Conservation (phyloP, 2,113 vertebrate species). For the Etheostoma cragini region DNA sequence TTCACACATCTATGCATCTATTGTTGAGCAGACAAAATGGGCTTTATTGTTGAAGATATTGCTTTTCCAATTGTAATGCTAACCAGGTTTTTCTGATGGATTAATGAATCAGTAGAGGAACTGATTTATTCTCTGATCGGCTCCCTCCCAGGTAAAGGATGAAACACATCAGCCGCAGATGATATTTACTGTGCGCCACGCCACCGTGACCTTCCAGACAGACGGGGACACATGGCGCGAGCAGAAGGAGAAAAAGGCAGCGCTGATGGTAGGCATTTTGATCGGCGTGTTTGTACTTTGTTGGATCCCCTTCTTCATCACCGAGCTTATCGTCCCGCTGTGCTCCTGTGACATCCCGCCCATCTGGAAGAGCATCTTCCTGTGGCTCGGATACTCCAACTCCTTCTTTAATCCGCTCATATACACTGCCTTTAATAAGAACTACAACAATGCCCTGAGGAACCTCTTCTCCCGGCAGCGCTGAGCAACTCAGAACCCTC, state of each 20-base stretch:
- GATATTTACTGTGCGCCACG: constrained; percentile 90
- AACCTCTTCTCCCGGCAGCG: constrained; percentile 92
- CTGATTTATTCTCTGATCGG: constrained; percentile 28
- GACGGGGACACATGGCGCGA: constrained; percentile 93
- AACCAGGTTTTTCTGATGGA: constrained; percentile 27
- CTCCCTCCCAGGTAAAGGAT: constrained; percentile 86
- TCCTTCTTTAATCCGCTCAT: constrained; percentile 98
- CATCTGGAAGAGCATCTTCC: constrained; percentile 96
- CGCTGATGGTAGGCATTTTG: constrained; percentile 95
- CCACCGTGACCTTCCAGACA: constrained; percentile 92
- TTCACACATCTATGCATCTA: constrained; percentile 48
- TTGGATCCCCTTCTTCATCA: constrained; percentile 98
- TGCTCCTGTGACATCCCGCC: constrained; percentile 92
- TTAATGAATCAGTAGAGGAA: constrained; percentile 28
- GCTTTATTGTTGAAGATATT: constrained; percentile 7
- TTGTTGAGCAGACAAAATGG: constrained; percentile 36
- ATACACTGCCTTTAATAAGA: constrained; percentile 98
- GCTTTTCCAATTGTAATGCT: background rate
- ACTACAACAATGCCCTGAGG: constrained; percentile 95
- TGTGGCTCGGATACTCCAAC: constrained; percentile 98
- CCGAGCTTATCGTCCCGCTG: constrained; percentile 92
- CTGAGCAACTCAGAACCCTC: constrained; percentile 60
- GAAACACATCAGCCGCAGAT: constrained; percentile 88
- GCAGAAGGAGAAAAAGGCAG: constrained; percentile 94
- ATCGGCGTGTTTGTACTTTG: constrained; percentile 96